These are phyloP conservation scores for Calameuta filiformis DNA, from an alignment of 2,888 invertebrate genomes.

Conservation along the genomic window DNA sequence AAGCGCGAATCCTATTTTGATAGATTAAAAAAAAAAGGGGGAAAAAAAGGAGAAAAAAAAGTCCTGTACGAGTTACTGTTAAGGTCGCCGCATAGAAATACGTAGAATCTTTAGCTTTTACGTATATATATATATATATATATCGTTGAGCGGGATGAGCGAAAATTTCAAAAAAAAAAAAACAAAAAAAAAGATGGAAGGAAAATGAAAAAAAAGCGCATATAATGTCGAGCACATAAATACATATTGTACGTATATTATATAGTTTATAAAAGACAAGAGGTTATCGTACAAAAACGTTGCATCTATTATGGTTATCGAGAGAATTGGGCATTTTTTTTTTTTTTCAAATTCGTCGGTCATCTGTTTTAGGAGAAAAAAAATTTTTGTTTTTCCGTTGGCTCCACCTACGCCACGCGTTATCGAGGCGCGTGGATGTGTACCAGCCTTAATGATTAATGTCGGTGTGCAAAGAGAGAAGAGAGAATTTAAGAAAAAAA, in stretches of 20 bases:
- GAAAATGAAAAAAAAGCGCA: background rate
- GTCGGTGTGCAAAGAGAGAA: background rate
- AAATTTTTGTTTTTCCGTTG: background rate
- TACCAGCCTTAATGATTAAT: background rate
- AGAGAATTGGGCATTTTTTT: background rate
- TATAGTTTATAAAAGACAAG: background rate
- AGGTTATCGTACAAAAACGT: background rate
- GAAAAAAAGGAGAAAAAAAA: background rate
- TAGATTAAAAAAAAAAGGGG: background rate
- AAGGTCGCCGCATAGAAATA: background rate
- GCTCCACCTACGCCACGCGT: background rate
- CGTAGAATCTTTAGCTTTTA: background rate
- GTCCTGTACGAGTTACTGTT: background rate
- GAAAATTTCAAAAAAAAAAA: background rate
- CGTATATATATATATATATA: background rate
- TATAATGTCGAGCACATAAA: background rate
- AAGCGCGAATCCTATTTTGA: background rate
- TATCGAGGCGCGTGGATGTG: background rate
- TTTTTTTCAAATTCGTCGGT: background rate
- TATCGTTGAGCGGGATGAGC: background rate
- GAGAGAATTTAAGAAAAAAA: background rate
- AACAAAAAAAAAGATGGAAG: background rate
- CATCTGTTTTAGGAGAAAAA: background rate
- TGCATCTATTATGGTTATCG: background rate
- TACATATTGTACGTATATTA: constrained; percentile 1